Conservation (phyloP, 2,113 vertebrate species). For the Mesitornis unicolor region DNA sequence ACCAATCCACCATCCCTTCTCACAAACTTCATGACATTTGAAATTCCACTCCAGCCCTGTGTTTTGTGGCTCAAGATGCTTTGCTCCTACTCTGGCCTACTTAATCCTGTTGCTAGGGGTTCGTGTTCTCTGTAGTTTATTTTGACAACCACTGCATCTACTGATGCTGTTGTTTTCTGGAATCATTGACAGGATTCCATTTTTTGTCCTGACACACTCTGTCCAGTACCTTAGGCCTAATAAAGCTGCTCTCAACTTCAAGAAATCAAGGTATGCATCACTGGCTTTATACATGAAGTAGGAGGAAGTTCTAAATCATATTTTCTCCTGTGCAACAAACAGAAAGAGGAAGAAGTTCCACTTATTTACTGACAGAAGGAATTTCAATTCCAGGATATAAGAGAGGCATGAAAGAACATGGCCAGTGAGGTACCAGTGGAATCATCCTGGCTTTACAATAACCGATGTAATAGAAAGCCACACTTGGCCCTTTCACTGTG, state of each 20-base stretch:
- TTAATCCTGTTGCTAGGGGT: neutral
- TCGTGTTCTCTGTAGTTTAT: neutral
- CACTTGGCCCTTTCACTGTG: neutral
- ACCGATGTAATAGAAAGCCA: neutral
- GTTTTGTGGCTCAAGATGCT: neutral
- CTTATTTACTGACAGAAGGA: neutral
- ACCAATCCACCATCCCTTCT: neutral
- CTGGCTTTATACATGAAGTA: neutral
- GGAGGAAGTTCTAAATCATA: neutral
- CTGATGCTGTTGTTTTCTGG: neutral
- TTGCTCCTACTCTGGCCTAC: neutral
- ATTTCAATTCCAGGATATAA: neutral
- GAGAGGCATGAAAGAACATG: neutral
- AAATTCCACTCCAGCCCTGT: neutral
- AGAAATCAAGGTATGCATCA: neutral
- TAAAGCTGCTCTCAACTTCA: neutral
- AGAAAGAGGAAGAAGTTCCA: neutral
- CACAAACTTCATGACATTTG: neutral
- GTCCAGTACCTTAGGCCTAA: neutral
- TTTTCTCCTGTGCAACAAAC: neutral
- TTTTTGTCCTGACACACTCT: neutral
- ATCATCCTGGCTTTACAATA: neutral
- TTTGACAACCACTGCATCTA: neutral
- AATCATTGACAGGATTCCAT: neutral
- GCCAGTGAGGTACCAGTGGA: neutral